Evolutionary conservation across 2,797 vertebrate genomes (phyloP).

Genomic region (Microhierax caerulescens): DNA sequence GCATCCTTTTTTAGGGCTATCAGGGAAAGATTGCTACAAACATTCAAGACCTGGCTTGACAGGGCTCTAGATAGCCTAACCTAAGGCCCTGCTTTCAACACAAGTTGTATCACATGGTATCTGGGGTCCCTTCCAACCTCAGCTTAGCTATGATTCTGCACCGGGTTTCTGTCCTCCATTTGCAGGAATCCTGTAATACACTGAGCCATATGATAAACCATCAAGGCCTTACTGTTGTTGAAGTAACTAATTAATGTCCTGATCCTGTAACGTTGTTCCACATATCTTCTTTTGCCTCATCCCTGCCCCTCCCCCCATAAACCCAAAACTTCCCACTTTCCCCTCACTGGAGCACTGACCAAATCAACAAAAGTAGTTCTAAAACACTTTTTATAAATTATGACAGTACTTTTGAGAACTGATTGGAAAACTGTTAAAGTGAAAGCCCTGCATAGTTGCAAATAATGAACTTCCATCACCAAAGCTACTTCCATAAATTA

Average conservation of each 20-base stretch:
- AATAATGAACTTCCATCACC: not conserved
- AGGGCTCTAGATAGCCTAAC: not conserved
- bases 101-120: fast-evolving
- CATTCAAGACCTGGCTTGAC: not conserved
- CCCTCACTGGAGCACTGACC: not conserved
- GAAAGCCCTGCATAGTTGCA: not conserved
- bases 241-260: not conserved
- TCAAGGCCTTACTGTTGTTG: not conserved
- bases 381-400: not conserved
- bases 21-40: not conserved
- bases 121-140: not conserved
- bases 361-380: not conserved
- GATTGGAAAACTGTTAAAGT: not conserved
- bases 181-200: not conserved
- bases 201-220: not conserved
- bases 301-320: not conserved
- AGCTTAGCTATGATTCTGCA: too few relatives aligned
- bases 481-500: not conserved
- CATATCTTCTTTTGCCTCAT: not conserved
- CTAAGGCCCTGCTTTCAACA: not conserved
- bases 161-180: not conserved
- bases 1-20: not conserved
- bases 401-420: not conserved
- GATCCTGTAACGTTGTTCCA: not conserved
- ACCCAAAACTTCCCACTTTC: not conserved